Conservation (phyloP, 2,113 vertebrate species). For the Pluvianellus socialis region DNA sequence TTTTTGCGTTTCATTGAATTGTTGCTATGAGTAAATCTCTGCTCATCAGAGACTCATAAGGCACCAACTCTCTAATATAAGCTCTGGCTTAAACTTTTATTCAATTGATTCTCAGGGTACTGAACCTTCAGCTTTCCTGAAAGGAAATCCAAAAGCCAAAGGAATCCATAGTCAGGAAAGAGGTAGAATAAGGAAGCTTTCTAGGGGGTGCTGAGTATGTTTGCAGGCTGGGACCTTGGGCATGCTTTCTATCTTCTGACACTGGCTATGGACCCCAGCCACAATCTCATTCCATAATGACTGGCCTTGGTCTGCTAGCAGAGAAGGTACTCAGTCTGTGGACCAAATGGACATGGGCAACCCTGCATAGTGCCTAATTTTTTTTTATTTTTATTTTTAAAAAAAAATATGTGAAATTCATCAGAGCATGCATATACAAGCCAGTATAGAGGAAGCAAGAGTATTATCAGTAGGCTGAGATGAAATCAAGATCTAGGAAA, state of each 20-base stretch:
- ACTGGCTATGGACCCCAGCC: rapidly evolving
- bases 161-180: not conserved
- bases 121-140: not conserved
- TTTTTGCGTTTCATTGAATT: not conserved
- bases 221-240: not conserved
- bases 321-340: not conserved
- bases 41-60: not conserved
- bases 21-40: not conserved
- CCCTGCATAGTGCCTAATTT: not conserved
- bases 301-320: not conserved
- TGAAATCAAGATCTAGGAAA: not conserved
- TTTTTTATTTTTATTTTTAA: not conserved
- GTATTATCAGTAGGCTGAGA: not conserved
- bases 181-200: not conserved
- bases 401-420: not conserved
- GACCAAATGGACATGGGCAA: not conserved
- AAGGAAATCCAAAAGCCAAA: not conserved
- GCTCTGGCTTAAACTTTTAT: not conserved
- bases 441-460: not conserved
- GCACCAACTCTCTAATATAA: not conserved
- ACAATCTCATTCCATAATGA: not conserved
- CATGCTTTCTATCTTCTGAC: not conserved
- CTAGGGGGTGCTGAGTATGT: not conserved
- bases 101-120: not conserved
- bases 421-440: not conserved